phyloP scores from a whole-genome alignment of 1,140 invertebrate species.

The Drosophila malerkotliana region DNA sequence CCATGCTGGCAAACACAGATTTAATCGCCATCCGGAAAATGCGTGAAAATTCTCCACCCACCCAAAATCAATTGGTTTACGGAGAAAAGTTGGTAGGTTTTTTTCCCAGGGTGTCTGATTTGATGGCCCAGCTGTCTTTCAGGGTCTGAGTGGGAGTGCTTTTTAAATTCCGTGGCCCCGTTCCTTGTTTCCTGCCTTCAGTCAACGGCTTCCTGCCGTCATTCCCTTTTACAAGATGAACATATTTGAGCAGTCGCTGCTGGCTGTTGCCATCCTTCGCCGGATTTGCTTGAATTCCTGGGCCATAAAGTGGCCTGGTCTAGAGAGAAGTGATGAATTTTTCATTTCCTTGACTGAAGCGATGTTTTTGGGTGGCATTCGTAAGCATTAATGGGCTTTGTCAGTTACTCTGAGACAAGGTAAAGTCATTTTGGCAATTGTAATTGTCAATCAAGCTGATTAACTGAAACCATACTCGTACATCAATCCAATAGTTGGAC shows the following conservation, averaged over 20 bases:
- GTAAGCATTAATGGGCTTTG: conserved; percentile 18
- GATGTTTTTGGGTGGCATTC: conserved; percentile 10
- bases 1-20: conserved; percentile 33
- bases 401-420: not conserved
- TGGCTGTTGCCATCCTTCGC: conserved; percentile 5
- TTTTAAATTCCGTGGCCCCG: conserved; percentile 20
- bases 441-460: conserved; percentile 38
- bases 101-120: not conserved
- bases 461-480: conserved; percentile 16
- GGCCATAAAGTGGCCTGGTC: conserved; percentile 12
- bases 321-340: conserved; percentile 34
- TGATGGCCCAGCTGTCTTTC: conserved; percentile 14
- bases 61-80: conserved; percentile 12
- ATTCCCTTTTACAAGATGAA: conserved; percentile 19
- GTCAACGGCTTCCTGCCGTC: conserved; percentile 19
- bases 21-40: conserved; percentile 19
- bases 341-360: conserved; percentile 29
- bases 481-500: not conserved
- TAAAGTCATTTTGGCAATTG: conserved; percentile 13
- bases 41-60: not conserved
- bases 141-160: conserved; percentile 11
- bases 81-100: conserved; percentile 1
- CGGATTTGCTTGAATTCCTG: conserved; percentile 31
- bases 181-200: conserved; percentile 38
- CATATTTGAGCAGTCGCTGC: conserved; percentile 28